Evolutionary conservation across 2,797 vertebrate species (phyloP), one percentile per base, ranked within the genome.

Genomic region (Microhierax caerulescens): DNA sequence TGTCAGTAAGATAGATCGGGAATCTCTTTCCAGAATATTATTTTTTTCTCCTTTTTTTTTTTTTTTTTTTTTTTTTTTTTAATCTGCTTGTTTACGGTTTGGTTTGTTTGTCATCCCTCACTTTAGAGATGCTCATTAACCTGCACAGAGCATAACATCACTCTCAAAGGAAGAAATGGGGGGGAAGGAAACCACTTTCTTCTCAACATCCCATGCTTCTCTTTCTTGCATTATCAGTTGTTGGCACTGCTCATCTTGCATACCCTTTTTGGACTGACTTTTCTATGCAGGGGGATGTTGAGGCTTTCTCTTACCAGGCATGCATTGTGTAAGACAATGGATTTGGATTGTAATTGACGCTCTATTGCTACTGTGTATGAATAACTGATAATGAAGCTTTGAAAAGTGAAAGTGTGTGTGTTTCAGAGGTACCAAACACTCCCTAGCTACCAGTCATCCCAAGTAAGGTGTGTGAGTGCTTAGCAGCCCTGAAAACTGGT

Each of bases 31-130:
- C 23, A n/a, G 15, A 13, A 74, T 9, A 9, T 3, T 14, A 23
- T 59, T 85, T 64, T 23, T 85, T 87, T 51, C 12, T 81, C 63
- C 7, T 86, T 10, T 4, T 56, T 50, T 27, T 30, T 4, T 43
- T 57, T 59, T 56, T 68, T 61, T 32, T 41, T 41, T 41, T 7
- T 41, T 41, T 41, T 43, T 48, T 47, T 70, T 67, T 94, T 43
- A 63, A 48, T 45, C 10, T 53, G 5, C 32, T 69, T 41, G 2
- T 23, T 85, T 50, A 34, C 34, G 23, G 4, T 11, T 81, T 69
- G 10, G 2, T 59, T 53, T 41, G 41, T 6, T 7, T 1, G 16
- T 59, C 19, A 27, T 3, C 2, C 11, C 19, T 19, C 6, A 5
- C 2, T 48, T 81, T 72, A 17, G 45, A 72, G 27, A 18, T 27